Conservation (phyloP, 2,113 vertebrate species). For the Caracal caracal region DNA sequence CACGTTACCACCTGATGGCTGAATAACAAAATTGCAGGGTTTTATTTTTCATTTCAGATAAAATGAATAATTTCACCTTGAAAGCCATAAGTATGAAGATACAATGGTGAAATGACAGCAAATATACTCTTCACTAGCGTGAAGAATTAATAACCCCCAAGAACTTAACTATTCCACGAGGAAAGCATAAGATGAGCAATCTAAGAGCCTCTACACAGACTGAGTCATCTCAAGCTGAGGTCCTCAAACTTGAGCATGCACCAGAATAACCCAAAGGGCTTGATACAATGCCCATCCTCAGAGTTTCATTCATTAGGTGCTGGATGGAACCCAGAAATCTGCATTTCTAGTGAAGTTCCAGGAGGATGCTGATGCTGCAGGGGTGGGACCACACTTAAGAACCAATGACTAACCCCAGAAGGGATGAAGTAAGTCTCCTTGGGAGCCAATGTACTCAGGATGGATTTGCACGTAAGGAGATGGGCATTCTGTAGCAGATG, state of each 20-base stretch:
- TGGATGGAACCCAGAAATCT: not conserved
- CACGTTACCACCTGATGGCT: slow-evolving; percentile 17
- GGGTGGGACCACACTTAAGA: not conserved
- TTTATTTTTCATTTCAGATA: not conserved
- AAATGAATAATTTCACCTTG: not conserved
- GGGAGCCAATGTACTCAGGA: not conserved
- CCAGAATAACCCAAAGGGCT: not conserved
- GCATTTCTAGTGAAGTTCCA: not conserved
- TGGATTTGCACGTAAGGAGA: not conserved
- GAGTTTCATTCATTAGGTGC: not conserved
- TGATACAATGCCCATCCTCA: not conserved
- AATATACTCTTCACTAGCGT: not conserved
- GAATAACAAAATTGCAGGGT: not conserved
- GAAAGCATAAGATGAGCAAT: slow-evolving; percentile 5
- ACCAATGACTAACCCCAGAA: not conserved
- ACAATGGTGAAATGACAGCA: not conserved
- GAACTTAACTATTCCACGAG: not conserved
- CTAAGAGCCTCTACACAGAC: not conserved
- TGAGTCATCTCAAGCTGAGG: not conserved
- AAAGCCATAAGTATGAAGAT: slow-evolving; percentile 15
- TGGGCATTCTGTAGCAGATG: not conserved
- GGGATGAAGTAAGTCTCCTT: not conserved
- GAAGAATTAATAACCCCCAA: not conserved
- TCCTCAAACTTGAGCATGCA: not conserved
- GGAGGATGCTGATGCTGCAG: not conserved